Percentiles rank a stretch among this genome's conserved stretches.
Evolutionary conservation across 2,113 vertebrate genomes (phyloP).

Genomic region (rabbit (Oryctolagus cuniculus)): mOryCun1.1 NC_091433.1:12876501-12877000

Average conservation of each 20-base stretch:
- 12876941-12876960: neutral
- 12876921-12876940: neutral
- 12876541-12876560: neutral
- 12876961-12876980: neutral
- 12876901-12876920: conserved; percentile 5
- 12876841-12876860: neutral
- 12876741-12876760: neutral
- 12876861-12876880: neutral
- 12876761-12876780: neutral
- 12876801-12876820: neutral
- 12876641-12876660: neutral
- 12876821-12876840: neutral
- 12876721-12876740: neutral
- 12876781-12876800: neutral
- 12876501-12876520: neutral
- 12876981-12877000: neutral
- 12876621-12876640: neutral
- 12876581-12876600: neutral
- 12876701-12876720: neutral
- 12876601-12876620: neutral
- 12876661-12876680: neutral
- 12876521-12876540: neutral
- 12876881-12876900: neutral
- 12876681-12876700: neutral
- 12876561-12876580: neutral